These are phyloP conservation scores for Antheraea assamensis DNA, from an alignment of 2,888 invertebrate genomes.

Conservation along the genomic window DNA sequence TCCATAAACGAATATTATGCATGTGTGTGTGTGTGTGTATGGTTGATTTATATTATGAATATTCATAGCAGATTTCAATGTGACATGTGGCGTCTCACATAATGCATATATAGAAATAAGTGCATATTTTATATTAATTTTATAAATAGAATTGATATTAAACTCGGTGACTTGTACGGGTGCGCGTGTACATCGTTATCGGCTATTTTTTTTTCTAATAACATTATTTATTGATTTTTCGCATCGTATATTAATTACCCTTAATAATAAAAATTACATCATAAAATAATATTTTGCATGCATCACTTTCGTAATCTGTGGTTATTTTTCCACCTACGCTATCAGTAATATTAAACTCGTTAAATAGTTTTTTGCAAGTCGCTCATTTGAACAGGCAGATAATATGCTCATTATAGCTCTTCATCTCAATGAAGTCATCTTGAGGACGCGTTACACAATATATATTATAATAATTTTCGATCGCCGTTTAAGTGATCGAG, in stretches of 20 bases:
- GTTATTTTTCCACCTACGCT: not conserved
- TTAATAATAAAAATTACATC: not conserved
- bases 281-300: not conserved
- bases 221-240: conserved; percentile 5
- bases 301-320: not conserved
- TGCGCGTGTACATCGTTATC: conserved; percentile 44
- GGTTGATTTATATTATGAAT: conserved; percentile 81
- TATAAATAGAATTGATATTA: conserved; percentile 52
- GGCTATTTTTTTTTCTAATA: conserved; percentile 25
- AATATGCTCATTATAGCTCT: not conserved
- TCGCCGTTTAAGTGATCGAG: not conserved
- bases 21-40: conserved; percentile 58
- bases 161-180: conserved; percentile 48
- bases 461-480: not conserved
- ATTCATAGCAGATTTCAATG: conserved; percentile 72
- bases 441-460: not conserved
- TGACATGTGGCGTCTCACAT: conserved; percentile 52
- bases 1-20: conserved; percentile 63
- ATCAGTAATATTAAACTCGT: not conserved
- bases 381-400: not conserved
- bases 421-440: not conserved
- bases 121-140: conserved; percentile 38
- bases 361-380: not conserved
- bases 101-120: conserved; percentile 41
- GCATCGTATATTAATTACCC: not conserved